A percentile compares a stretch with the other conserved stretches of the same genome.
Conservation (phyloP, 23 tunicate species). For the Botrylloides violaceus region DNA sequence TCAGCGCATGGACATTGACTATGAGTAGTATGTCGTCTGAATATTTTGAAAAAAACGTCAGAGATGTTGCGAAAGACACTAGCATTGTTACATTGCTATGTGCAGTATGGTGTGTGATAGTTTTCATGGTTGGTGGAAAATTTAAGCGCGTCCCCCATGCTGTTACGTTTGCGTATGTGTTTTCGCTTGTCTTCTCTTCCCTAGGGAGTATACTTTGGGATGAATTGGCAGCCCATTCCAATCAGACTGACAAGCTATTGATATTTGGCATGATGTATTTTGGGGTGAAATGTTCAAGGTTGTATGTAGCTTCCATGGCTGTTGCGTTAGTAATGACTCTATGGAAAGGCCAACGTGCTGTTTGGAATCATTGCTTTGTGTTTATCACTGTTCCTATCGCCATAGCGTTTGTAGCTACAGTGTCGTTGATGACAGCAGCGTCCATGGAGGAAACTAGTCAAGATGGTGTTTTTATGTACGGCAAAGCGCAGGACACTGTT, state of each 20-base stretch:
- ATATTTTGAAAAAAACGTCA: slow-evolving; percentile 34
- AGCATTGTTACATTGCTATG: slow-evolving; percentile 55
- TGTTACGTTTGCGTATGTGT: slow-evolving; percentile 27
- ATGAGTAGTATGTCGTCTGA: slow-evolving; percentile 29
- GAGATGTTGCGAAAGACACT: slow-evolving; percentile 28
- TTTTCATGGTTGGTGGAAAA: slow-evolving; percentile 59
- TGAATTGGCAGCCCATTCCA: neutral
- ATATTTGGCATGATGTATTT: slow-evolving; percentile 38
- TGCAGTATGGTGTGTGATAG: slow-evolving; percentile 67
- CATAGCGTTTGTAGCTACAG: neutral
- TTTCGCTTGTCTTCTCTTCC: slow-evolving; percentile 36
- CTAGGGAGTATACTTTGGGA: slow-evolving; percentile 32
- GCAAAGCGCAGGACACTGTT: slow-evolving; percentile 2
- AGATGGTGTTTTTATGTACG: neutral
- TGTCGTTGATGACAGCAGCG: neutral
- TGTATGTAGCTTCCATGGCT: slow-evolving; percentile 59
- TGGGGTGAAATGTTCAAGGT: slow-evolving; percentile 38
- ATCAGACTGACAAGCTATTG: neutral
- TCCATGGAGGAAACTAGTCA: neutral
- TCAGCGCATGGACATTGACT: slow-evolving; percentile 80
- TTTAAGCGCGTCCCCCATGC: slow-evolving; percentile 59
- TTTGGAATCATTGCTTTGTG: slow-evolving; percentile 1
- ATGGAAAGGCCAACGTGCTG: neutral
- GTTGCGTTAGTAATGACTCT: slow-evolving; percentile 26
- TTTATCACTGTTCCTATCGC: slow-evolving; percentile 12